These are phyloP conservation scores for Eupelmus urozonus DNA, from an alignment of 2,888 invertebrate species.

Conservation along the genomic window DNA sequence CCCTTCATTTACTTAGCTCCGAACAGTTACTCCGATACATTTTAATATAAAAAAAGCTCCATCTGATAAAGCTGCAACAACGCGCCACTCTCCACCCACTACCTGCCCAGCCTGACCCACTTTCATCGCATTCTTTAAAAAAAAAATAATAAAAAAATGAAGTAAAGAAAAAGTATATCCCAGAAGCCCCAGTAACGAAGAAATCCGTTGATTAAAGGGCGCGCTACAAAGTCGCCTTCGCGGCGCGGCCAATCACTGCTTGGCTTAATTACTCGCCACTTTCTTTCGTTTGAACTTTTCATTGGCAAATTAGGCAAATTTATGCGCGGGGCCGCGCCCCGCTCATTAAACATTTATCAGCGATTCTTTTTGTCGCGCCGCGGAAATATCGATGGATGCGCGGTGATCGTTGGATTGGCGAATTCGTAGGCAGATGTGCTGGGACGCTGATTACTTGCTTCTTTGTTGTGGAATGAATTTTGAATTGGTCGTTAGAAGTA, in stretches of 20 bases:
- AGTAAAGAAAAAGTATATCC: neutral
- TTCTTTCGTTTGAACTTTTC: slow-evolving; percentile 68
- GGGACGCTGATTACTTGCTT: slow-evolving; percentile 37
- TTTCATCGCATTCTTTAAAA: slow-evolving; percentile 17
- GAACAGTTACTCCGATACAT: too few relatives aligned
- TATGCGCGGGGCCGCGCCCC: slow-evolving; percentile 61
- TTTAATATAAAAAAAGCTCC: too few relatives aligned
- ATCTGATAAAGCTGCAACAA: neutral
- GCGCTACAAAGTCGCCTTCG: slow-evolving; percentile 1
- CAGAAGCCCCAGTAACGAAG: slow-evolving; percentile 2
- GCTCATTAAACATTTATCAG: slow-evolving; percentile 65
- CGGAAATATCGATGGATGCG: slow-evolving; percentile 34
- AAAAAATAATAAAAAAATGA: slow-evolving; percentile 9
- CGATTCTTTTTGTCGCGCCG: slow-evolving; percentile 19
- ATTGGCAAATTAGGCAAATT: slow-evolving; percentile 67
- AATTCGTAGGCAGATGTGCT: neutral
- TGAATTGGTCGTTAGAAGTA: slow-evolving; percentile 3
- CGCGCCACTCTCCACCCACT: too few relatives aligned
- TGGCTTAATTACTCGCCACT: slow-evolving; percentile 68
- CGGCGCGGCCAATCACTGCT: slow-evolving; percentile 49
- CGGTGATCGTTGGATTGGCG: slow-evolving; percentile 49
- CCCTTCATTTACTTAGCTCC: too few relatives aligned
- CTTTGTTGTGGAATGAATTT: slow-evolving; percentile 26
- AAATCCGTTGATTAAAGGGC: slow-evolving; percentile 56
- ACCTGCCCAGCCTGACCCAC: neutral